phyloP scores from a whole-genome alignment of 2,113 vertebrate species.

The Anguilla japonica region DNA sequence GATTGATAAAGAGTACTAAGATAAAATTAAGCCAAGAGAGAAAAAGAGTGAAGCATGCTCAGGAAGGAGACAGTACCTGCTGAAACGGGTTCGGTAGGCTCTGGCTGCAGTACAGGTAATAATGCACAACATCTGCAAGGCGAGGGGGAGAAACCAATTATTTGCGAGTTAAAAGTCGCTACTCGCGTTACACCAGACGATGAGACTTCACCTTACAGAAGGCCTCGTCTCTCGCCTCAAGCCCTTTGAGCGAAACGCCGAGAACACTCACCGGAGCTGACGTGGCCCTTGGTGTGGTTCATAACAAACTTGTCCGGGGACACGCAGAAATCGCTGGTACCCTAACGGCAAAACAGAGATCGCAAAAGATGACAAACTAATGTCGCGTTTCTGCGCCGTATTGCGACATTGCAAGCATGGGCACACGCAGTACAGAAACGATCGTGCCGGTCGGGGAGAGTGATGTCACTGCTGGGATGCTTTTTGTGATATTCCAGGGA shows the following conservation, averaged over 20 bases:
- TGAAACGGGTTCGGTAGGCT: constrained; percentile 88
- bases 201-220: neutral
- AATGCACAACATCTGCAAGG: constrained; percentile 80
- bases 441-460: no score
- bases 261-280: constrained; percentile 74
- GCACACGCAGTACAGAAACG: no score
- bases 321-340: constrained; percentile 91
- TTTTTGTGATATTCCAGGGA: no score
- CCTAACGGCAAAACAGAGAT: constrained; percentile 65
- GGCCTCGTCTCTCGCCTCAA: no score
- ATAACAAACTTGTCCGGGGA: constrained; percentile 88
- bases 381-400: neutral
- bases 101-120: constrained; percentile 92
- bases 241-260: neutral
- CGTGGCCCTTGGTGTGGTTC: constrained; percentile 77
- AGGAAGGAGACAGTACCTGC: constrained; percentile 73
- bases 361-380: neutral
- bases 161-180: neutral
- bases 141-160: constrained; percentile 20
- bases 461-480: no score
- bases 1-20: neutral
- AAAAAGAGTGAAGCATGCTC: constrained; percentile 9
- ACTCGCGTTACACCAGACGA: neutral
- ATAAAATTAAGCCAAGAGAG: neutral
- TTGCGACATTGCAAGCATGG: neutral